A percentile compares a stretch with the other conserved stretches of the same genome.
These are phyloP conservation scores for Cenopis cana DNA, from an alignment of 2,888 invertebrate genomes.

Conservation along the genomic window DNA sequence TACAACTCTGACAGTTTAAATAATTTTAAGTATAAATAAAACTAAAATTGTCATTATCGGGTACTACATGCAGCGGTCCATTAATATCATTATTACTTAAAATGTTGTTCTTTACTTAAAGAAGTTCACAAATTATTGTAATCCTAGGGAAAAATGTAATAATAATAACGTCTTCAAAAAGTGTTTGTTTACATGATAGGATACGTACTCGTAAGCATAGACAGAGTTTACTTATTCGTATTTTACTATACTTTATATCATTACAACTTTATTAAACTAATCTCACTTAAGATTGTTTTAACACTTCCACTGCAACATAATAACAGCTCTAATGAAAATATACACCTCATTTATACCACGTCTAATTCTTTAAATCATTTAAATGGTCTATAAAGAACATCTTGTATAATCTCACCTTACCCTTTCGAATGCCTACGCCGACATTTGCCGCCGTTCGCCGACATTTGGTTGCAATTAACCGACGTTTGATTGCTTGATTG, in stretches of 20 bases:
- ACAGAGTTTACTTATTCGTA: no score
- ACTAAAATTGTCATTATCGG: no score
- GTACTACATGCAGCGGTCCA: no score
- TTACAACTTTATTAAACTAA: not conserved
- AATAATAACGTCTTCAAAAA: no score
- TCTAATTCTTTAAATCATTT: slow-evolving; percentile 40
- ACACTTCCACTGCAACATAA: not conserved
- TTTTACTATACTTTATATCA: not conserved
- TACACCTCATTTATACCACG: slow-evolving; percentile 32
- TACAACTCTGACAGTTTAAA: no score
- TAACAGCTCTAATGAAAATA: slow-evolving; percentile 32
- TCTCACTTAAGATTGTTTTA: not conserved
- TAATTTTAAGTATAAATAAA: no score
- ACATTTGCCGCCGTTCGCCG: slow-evolving; percentile 47
- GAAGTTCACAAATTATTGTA: no score
- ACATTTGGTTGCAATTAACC: slow-evolving; percentile 71
- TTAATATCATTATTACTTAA: no score
- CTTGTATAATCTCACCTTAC: slow-evolving; percentile 41
- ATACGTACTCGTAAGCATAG: no score
- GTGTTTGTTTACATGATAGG: no score
- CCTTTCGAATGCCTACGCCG: slow-evolving; percentile 35
- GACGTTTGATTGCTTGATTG: slow-evolving; percentile 60
- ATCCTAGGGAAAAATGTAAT: no score
- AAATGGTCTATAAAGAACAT: slow-evolving; percentile 43
- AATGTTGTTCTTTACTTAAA: no score